Base-by-base conservation (phyloP, 2,888 invertebrate genomes). In the Catonia carolina region DNA sequence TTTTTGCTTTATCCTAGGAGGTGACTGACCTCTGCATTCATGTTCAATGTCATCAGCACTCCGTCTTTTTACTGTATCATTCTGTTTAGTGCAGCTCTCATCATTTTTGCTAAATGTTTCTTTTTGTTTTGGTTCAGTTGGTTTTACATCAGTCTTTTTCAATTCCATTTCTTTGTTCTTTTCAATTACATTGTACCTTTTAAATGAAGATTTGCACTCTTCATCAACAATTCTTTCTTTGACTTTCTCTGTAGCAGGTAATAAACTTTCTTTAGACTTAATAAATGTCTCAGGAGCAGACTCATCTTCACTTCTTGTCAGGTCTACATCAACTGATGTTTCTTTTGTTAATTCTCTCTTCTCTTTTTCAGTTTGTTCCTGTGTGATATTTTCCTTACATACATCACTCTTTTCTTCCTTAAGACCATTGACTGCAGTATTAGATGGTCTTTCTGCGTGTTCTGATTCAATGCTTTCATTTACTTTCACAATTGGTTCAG, bases 241-340 rank as follows among this genome's bases (percentile, higher is more conserved):
- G n/a, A 17, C 18, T 45, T 45, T 45, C 22, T 45, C 45, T 23
- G 23, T 12, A 22, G 6, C 27, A 1, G 2, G 14, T 5, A 22
- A 2, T 23, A 6, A 18, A 14, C 22, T 12, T 45, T 17, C 20
- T 45, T 45, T 45, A 1, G 22, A 27, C 14, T 22, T n/a, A 8
- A 27, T 74, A 22, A 77, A 74, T 1, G 77, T 77, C 47, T 78
- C 77, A 0, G 75, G 71, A 1, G 75, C 73, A n/a, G 72, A 72
- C 8, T 22, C 31, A 41, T 60, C 70, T 2, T 70, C 67, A 33
- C 69, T 68, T n/a, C 72, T 59, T 2, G 70, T 69, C 50, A 74
- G 71, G 58, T 73, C 73, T 0, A 72, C 73, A 62, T 73, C 73
- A 62, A 73, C 71, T 1, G 72, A 70, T 27, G 69, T 70, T 1